A percentile compares a stretch with the other conserved stretches of the same genome.
Evolutionary conservation across 2,797 vertebrate genomes (phyloP).

Genomic region (Chiloscyllium punctatum): DNA sequence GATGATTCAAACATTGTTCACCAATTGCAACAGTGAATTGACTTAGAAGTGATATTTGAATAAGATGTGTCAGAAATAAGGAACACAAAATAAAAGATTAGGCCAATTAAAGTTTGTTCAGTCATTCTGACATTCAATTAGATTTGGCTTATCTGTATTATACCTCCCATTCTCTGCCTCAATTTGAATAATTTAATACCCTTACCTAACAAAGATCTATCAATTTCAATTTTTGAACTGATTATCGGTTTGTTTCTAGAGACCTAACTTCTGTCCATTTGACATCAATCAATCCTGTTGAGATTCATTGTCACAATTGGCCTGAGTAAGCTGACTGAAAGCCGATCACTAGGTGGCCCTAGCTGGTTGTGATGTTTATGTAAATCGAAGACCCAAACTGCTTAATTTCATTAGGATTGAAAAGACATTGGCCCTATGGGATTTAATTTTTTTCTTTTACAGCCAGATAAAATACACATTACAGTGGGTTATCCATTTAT

Average conservation of each 20-base stretch:
- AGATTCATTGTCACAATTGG: background rate
- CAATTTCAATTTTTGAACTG: background rate
- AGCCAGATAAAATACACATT: background rate
- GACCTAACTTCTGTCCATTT: background rate
- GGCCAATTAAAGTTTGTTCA: background rate
- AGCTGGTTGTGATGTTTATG: background rate
- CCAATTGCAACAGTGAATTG: background rate
- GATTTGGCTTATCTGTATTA: background rate
- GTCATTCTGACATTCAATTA: background rate
- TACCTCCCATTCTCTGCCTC: background rate
- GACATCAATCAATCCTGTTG: background rate
- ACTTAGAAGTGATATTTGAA: background rate
- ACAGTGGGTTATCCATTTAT: background rate
- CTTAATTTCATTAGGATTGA: background rate
- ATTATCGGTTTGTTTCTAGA: background rate
- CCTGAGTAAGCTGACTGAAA: background rate
- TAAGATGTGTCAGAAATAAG: background rate
- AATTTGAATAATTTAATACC: background rate
- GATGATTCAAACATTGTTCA: too few relatives aligned
- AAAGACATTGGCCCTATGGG: background rate
- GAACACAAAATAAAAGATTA: background rate
- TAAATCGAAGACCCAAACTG: background rate
- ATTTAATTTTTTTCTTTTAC: background rate
- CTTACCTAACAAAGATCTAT: background rate
- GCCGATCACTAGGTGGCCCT: background rate